Evolutionary conservation across 2,113 vertebrate species (phyloP).

Genomic region (Perognathus longimembris): DNA sequence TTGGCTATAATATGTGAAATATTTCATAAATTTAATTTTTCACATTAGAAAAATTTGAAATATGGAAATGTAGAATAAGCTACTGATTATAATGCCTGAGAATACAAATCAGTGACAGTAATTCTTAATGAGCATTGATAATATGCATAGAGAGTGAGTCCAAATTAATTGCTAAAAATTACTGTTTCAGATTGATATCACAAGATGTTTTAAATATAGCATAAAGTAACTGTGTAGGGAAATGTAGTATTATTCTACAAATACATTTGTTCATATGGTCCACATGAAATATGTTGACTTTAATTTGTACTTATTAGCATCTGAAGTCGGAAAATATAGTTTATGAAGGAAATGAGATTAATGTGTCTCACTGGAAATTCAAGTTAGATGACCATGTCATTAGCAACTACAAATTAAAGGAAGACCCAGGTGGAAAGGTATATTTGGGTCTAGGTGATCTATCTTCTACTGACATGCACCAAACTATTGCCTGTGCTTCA

Average conservation of each 20-base stretch:
- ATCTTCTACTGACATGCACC: neutral
- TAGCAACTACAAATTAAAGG: neutral
- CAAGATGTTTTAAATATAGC: neutral
- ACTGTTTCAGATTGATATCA: slow-evolving; percentile 3
- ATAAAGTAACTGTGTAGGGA: neutral
- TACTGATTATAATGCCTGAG: slow-evolving; percentile 9
- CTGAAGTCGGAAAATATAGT: neutral
- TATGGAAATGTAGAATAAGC: neutral
- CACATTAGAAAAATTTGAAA: slow-evolving; percentile 22
- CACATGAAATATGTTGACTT: neutral
- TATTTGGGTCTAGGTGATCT: neutral
- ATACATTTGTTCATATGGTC: slow-evolving; percentile 21
- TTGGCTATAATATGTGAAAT: slow-evolving; percentile 1
- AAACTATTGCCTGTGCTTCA: no score
- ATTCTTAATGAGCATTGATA: neutral
- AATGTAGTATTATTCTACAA: neutral
- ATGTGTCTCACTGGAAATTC: neutral
- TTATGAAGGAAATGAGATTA: neutral
- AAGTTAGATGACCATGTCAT: neutral
- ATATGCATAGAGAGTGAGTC: neutral
- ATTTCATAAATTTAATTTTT: slow-evolving; percentile 41
- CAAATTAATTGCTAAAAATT: slow-evolving; percentile 14
- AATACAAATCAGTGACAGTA: slow-evolving; percentile 20
- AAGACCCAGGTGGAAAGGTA: neutral
- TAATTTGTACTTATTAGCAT: neutral